These are phyloP conservation scores for Archivesica marissinica DNA, from an alignment of 1,140 invertebrate species.

Conservation along the genomic window DNA sequence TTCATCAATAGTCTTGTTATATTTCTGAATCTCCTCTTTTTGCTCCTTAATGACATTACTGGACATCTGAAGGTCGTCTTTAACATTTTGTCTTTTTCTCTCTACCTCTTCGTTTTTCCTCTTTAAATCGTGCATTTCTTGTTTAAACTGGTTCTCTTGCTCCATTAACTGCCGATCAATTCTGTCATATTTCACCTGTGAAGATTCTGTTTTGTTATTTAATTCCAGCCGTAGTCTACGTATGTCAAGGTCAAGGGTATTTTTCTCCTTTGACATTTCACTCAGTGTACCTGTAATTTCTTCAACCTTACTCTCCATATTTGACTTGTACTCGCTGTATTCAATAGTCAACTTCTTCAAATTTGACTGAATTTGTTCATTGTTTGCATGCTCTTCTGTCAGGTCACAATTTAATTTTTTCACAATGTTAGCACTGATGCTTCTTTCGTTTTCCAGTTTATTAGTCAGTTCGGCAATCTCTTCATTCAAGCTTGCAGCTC, in stretches of 20 bases:
- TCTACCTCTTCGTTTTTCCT: conserved; percentile 10
- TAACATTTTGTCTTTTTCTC: neutral
- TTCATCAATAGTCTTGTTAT: neutral
- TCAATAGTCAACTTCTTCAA: conserved; percentile 4
- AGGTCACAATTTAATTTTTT: conserved; percentile 24
- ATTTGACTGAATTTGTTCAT: neutral
- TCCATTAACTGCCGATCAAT: neutral
- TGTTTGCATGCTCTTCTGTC: conserved; percentile 3
- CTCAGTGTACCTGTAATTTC: conserved; percentile 5
- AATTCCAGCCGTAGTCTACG: conserved; percentile 42
- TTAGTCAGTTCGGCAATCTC: conserved; percentile 59
- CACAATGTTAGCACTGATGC: neutral
- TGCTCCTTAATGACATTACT: neutral
- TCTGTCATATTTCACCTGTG: conserved; percentile 4
- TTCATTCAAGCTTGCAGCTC: conserved; percentile 47
- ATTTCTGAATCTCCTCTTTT: neutral
- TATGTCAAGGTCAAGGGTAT: conserved; percentile 4
- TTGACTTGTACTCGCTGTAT: conserved; percentile 7
- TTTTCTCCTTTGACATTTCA: conserved; percentile 28
- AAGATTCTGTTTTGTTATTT: neutral
- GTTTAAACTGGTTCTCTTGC: conserved; percentile 9
- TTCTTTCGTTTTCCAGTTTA: conserved; percentile 46
- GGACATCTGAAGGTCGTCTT: neutral
- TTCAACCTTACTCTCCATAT: conserved; percentile 22
- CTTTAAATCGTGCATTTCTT: conserved; percentile 8